Evolutionary conservation across 2,888 invertebrate genomes (phyloP), one percentile per base, ranked within the genome.

Genomic region (Camponotus fellah): DNA sequence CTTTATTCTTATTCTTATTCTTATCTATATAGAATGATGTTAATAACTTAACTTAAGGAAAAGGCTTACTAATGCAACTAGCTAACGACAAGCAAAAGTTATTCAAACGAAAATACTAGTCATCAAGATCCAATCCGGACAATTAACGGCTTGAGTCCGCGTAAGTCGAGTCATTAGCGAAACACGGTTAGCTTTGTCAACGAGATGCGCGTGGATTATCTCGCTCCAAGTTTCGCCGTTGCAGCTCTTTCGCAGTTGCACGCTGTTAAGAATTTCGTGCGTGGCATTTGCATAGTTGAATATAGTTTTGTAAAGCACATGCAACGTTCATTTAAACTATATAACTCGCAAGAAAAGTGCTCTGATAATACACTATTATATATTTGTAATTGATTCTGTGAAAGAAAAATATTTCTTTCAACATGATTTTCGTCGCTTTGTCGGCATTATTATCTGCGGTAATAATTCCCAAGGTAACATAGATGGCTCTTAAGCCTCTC

Each of bases 371-470:
- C 37, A 46, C 46, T 34, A 26, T 71, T 76, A 37, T 8, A 68
- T 37, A 60, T 65, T 65, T 49, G 46, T 46, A 80, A 71, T 68
- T 77, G 32, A 43, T 34, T 32, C n/a, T 9, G 82, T 68, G 81
- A 69, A 10, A 76, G 34, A 49, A 10, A 62, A 49, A 32, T 14
- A 49, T 46, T 49, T 40, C 43, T 46, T 46, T 21, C 21, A 9
- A 46, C 34, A 14, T 46, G 43, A 66, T 68, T 58, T 40, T 46
- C 46, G 17, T 58, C 26, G 34, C 79, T 80, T 80, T 80, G 79
- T 80, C 79, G 79, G 71, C 46, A 5, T 62, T 71, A 71, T 80
- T 80, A 80, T 80, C 79, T 17, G 69, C n/a, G 49, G 60, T 60
- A 71, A 69, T 71, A 46, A 80, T 49, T 71, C 49, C 21, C 17